Evolutionary conservation across 2,113 vertebrate species (phyloP).

Genomic region (Platichthys stellatus): DNA sequence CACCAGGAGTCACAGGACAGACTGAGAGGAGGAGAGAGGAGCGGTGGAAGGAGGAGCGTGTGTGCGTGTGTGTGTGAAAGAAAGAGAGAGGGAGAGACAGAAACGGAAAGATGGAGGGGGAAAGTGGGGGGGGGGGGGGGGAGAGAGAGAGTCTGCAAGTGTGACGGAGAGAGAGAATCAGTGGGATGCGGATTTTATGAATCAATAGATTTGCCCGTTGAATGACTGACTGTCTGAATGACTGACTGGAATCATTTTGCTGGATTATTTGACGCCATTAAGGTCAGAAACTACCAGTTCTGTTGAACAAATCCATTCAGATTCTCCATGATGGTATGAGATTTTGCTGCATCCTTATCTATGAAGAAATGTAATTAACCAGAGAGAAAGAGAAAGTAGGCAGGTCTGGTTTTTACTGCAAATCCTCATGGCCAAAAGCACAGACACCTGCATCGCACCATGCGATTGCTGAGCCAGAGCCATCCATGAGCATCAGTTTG

Average conservation of each 20-base stretch:
- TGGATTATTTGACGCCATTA: neutral
- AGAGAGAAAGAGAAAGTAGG: too few relatives aligned
- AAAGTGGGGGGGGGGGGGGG: neutral
- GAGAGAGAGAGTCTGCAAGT: neutral
- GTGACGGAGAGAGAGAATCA: neutral
- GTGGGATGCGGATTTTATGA: constrained; percentile 61
- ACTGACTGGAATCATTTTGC: constrained; percentile 13
- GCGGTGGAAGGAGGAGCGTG: constrained; percentile 29
- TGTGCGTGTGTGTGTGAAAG: neutral
- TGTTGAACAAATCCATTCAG: too few relatives aligned
- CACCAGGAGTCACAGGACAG: constrained; percentile 92
- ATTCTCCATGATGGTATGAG: neutral
- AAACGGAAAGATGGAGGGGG: neutral
- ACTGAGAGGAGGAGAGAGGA: constrained; percentile 74
- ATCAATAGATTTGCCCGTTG: constrained; percentile 38
- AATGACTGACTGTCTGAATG: constrained; percentile 26
- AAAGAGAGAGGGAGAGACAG: constrained; percentile 7
- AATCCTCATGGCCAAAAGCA: too few relatives aligned
- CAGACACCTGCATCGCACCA: too few relatives aligned
- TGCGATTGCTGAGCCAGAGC: too few relatives aligned
- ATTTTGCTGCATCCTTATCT: neutral
- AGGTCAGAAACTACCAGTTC: neutral
- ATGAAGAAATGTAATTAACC: too few relatives aligned
- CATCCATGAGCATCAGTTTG: too few relatives aligned
- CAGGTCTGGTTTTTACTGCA: too few relatives aligned